Base-by-base conservation (phyloP, 2,113 vertebrate species). In the Anarhynchus alexandrinus region DNA sequence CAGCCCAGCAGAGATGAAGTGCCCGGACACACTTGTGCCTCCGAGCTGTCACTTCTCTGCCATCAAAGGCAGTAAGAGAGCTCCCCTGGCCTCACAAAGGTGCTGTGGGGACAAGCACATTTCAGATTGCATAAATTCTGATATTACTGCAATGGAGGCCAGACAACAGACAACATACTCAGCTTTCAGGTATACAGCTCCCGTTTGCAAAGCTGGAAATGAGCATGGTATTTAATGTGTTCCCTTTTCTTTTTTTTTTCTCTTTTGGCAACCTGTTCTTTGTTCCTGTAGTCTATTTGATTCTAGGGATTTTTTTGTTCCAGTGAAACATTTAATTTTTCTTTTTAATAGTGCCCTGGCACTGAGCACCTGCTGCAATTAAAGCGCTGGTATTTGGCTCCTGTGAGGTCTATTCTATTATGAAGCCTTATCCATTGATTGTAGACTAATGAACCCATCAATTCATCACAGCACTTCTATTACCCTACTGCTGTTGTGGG, bases 381-480 rank as follows among this genome's bases (percentile, higher is more conserved):
- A 97, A 97, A 96, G 83, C 34, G 8, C 86, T 96, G 78, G 80
- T 95, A 94, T 93, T 95, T 95, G 86, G 78, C 71, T 95, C 94
- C 96, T 95, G 57, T 85, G 96, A 95, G 97, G 95, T 95, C 91
- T 78, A 40, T 66, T 93, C 86, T 95, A 78, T 94, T 95, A 96
- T 80, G 77, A 97, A 96, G 59, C 70, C 80, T 93, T 96, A 91
- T 89, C 93, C 93, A 97, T 97, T 96, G 96, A 97, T 96, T 96
- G 94, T 91, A 95, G 66, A 70, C 93, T 97, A 97, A 97, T 97
- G 96, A 97, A 96, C 94, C 84, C 87, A 97, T 97, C 94, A 97
- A 95, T 97, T 97, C 96, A 97, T 97, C 97, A 95, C 94, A 97
- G 96, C 64, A 87, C 88, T 96, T 93, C 87, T 96, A 95, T 96